Evolutionary conservation across 92 coral and sea anemone genomes (phyloP), one percentile per base, ranked within the genome.

Genomic region (Phenganax stokvisi): DNA sequence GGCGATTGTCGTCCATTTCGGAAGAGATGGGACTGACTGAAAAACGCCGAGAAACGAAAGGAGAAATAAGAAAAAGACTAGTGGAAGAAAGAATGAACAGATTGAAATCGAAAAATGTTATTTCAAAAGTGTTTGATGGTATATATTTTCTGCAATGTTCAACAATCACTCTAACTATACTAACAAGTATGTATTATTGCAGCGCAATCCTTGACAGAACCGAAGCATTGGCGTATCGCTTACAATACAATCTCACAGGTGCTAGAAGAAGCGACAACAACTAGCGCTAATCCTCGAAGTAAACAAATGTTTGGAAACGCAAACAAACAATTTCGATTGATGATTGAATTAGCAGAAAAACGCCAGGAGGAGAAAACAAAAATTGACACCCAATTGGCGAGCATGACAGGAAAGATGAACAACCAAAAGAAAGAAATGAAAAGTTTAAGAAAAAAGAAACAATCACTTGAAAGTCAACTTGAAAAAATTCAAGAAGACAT

Each of bases 401-500:
- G 87, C 6, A 75, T 85, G 9, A 90, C 88, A 57, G 89, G 87
- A 8, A 89, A 90, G 27, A 59, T 79, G 27, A 86, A 73, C 12
- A 96, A 86, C 77, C 57, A 83, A 13, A 96, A 90, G 79, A 96
- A 86, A 76, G 85, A 90, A 56, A 88, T 84, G 29, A 92, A 92
- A 44, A 89, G 89, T 2, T 85, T 96, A 31, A 73, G 90, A 29
- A 93, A 96, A 65, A 89, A 82, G 20, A 96, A 86, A 81, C 89
- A 92, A 69, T 92, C 85, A 51, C 57, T 91, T 7, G 87, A 89
- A 82, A 90, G 86, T 25, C 89, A 92, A 57, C 81, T 84, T 51
- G 99, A 96, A 37, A 96, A 86, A 75, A 80, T 87, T 8, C 86
- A 88, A 59, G 52, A 87, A 84, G 87, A 88, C 56, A 83, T 83